phyloP scores from a whole-genome alignment of 2,888 invertebrate genomes.

The Lepidochitona cinerea region DNA sequence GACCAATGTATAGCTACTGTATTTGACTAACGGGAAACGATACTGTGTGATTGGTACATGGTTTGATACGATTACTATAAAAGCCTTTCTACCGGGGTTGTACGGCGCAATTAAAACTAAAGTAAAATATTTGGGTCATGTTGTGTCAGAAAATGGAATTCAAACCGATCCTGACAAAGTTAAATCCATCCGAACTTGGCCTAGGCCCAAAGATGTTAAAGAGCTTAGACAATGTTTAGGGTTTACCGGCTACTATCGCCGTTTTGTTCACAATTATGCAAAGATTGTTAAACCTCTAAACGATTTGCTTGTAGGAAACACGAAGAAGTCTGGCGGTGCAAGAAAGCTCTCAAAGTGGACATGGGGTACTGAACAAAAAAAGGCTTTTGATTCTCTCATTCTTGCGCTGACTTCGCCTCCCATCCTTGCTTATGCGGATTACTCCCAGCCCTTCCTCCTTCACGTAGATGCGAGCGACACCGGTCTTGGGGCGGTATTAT shows the following conservation, averaged over 20 bases:
- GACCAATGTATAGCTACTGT: too few relatives aligned
- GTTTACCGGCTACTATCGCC: not conserved
- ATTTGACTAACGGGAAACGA: too few relatives aligned
- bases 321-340: not conserved
- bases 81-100: too few relatives aligned
- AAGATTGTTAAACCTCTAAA: not conserved
- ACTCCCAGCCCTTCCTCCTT: not conserved
- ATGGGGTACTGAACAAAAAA: not conserved
- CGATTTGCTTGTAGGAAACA: not conserved
- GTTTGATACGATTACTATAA: too few relatives aligned
- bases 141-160: not conserved
- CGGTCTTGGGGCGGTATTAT: constrained; percentile 31
- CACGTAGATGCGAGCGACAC: constrained; percentile 6
- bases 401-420: not conserved
- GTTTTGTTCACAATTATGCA: not conserved
- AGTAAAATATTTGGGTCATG: not conserved
- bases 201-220: not conserved
- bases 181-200: not conserved
- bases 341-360: not conserved
- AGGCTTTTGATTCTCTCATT: not conserved
- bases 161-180: not conserved
- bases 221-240: not conserved
- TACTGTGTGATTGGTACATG: too few relatives aligned
- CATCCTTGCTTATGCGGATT: not conserved
- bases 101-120: too few relatives aligned